phyloP scores from a whole-genome alignment of 2,113 vertebrate species.

The Clupea harengus region DNA sequence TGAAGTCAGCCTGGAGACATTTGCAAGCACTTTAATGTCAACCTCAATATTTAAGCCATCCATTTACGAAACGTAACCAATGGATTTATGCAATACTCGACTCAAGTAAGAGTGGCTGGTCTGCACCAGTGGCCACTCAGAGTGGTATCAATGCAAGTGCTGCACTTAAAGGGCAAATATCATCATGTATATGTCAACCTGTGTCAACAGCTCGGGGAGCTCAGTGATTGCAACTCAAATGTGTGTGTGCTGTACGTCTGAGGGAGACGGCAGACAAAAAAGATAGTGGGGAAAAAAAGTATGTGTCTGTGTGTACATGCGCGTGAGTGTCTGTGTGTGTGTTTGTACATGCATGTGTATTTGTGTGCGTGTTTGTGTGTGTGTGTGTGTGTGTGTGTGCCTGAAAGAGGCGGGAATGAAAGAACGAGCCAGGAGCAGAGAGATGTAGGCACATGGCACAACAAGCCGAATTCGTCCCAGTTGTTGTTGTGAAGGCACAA shows the following conservation, averaged over 20 bases:
- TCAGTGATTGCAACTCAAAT: background rate
- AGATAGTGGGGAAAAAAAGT: background rate
- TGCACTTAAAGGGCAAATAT: background rate
- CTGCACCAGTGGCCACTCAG: background rate
- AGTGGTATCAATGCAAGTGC: background rate
- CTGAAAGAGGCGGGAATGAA: background rate
- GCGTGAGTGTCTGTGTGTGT: background rate
- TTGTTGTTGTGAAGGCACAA: slow-evolving; percentile 47
- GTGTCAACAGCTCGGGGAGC: background rate
- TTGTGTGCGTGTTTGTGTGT: slow-evolving; percentile 32
- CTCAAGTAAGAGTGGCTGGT: background rate
- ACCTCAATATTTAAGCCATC: slow-evolving; percentile 9
- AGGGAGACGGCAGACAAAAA: background rate
- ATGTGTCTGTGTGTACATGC: background rate
- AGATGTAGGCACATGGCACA: slow-evolving; percentile 26
- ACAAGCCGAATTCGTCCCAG: slow-evolving; percentile 43
- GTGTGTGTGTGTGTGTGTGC: slow-evolving; percentile 11
- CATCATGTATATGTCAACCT: background rate
- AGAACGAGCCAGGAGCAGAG: background rate
- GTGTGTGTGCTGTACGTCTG: background rate
- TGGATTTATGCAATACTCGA: background rate
- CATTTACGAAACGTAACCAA: background rate
- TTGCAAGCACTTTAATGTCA: slow-evolving; percentile 5
- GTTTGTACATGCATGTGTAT: slow-evolving; percentile 18
- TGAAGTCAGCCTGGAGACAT: background rate